phyloP scores from a whole-genome alignment of 2,113 vertebrate species.

The Cercocebus atys region DNA sequence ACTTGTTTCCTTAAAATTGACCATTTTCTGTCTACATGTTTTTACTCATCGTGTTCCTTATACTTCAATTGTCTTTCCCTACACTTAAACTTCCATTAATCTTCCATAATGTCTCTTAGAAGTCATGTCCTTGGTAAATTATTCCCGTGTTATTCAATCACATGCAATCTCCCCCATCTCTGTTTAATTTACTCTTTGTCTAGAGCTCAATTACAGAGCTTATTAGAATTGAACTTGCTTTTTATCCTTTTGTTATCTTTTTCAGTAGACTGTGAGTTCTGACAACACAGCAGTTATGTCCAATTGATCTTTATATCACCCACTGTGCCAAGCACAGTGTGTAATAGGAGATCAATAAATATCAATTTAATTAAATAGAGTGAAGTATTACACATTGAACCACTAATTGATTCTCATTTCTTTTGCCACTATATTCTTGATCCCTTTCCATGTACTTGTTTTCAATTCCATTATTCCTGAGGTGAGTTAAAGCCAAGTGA shows the following conservation, averaged over 20 bases:
- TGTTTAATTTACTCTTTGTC: background rate
- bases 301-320: background rate
- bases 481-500: background rate
- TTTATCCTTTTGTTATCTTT: background rate
- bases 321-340: background rate
- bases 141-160: background rate
- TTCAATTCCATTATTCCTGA: slow-evolving; percentile 8
- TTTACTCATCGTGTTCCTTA: background rate
- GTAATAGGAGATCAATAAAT: slow-evolving; percentile 16
- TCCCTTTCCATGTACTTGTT: background rate
- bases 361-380: slow-evolving; percentile 28
- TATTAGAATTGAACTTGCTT: background rate
- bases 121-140: background rate
- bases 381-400: background rate
- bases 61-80: background rate
- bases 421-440: background rate
- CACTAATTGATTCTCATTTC: background rate
- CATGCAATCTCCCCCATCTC: background rate
- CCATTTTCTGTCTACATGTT: background rate
- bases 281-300: background rate
- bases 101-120: background rate
- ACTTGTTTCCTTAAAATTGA: background rate
- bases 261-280: background rate
- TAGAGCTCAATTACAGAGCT: background rate
- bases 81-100: background rate